Conservation (phyloP, 2,888 invertebrate genomes). For the Capitulum mitella region DNA sequence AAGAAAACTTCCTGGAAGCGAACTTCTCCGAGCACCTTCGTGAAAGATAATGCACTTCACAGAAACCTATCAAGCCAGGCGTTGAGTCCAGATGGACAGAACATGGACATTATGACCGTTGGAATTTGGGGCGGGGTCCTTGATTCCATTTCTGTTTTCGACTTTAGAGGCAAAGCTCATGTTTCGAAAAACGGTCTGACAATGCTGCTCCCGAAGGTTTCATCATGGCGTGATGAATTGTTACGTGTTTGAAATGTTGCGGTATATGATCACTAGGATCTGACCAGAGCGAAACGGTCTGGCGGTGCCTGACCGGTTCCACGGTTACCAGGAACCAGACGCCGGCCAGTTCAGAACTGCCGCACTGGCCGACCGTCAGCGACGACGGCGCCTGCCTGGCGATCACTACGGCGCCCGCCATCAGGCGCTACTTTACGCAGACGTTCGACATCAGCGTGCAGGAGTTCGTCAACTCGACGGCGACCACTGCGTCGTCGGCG, state of each 20-base stretch:
- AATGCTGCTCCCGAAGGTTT: not conserved
- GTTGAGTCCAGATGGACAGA: too few species aligned
- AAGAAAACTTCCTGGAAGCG: too few species aligned
- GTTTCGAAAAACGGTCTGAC: not conserved
- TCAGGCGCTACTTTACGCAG: not conserved
- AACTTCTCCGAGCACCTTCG: too few species aligned
- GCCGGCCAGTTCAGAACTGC: not conserved
- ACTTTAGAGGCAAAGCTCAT: too few species aligned
- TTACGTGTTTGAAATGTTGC: not conserved
- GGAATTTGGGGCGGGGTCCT: too few species aligned
- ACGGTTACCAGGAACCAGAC: not conserved
- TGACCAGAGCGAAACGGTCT: too few species aligned
- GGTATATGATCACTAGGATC: too few species aligned
- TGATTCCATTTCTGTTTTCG: too few species aligned
- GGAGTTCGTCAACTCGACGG: not conserved
- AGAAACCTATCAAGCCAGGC: too few species aligned
- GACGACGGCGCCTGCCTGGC: not conserved
- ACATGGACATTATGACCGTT: too few species aligned
- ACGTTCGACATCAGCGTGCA: constrained; percentile 4
- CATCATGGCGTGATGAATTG: not conserved
- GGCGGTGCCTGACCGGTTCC: not conserved
- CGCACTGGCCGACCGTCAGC: not conserved
- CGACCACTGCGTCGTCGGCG: not conserved
- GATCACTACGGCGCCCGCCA: not conserved
- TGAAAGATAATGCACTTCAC: too few species aligned